Evolutionary conservation across 2,888 invertebrate species (phyloP), one percentile per base, ranked within the genome.

Genomic region (Gibbula magus): DNA sequence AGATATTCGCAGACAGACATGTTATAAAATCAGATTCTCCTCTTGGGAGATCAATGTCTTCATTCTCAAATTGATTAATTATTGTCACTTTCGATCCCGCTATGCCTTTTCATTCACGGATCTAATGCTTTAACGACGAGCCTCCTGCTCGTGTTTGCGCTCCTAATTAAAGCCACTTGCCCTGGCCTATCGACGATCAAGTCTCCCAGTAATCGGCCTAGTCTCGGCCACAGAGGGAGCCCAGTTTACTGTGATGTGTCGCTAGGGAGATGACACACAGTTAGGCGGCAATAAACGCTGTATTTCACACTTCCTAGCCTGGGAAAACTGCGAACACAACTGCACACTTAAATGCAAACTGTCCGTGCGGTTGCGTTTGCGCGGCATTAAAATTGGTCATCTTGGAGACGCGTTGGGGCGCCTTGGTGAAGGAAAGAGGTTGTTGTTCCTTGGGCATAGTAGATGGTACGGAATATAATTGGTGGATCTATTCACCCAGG

Each of bases 81-180:
- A 29, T 61, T 61, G 61, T 61, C 61, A 61, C 61, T 61, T 61
- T 61, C 61, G 61, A 61, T 61, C 61, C 18, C 29, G 22, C 61
- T 13, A 13, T 61, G 61, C 61, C 61, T 29, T 61, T 61, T 61
- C 61, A 45, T 61, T 61, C 29, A 61, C 25, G 29, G 61, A 25
- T 29, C 29, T 61, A 61, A 61, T 61, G 61, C 25, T 61, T 25
- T 61, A 61, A 61, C 25, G 61, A 61, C 61, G 61, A 61, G 61
- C 16, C 13, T 16, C 10, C n/a, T 16, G 61, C 61, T 61, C 61
- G 25, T 61, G 29, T 61, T 61, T 61, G 61, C 61, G 25, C 61
- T 29, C 29, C 61, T 61, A 61, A 61, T 61, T 61, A 61, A 61
- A 61, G 61, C 61, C 61, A 29, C 61, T 61, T 61, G 61, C 29